phyloP scores from a whole-genome alignment of 2,113 vertebrate genomes.

The Chionodraco myersi region DNA sequence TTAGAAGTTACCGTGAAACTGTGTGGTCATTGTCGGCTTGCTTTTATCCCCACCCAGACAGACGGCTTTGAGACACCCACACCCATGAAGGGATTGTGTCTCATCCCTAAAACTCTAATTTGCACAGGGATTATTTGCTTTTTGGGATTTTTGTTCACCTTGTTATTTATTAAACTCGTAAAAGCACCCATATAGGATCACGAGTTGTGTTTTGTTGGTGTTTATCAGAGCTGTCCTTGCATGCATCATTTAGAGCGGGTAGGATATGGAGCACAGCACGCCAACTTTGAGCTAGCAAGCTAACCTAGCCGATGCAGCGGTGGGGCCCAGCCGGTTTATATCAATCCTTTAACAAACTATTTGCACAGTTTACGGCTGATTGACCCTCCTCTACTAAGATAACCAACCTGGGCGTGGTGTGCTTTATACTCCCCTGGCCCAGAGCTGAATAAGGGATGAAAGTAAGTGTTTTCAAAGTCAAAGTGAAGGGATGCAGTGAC shows the following conservation, averaged over 20 bases:
- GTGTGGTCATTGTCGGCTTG: constrained; percentile 63
- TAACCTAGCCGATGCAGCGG: constrained; percentile 62
- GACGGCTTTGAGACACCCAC: constrained; percentile 72
- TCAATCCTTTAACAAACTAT: neutral
- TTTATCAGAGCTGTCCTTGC: constrained; percentile 1
- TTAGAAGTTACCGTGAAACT: neutral
- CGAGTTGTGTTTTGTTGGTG: neutral
- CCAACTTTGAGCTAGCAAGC: constrained; percentile 75
- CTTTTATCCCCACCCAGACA: constrained; percentile 68
- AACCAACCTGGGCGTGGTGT: neutral
- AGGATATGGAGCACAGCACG: constrained; percentile 51
- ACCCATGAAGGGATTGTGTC: constrained; percentile 73
- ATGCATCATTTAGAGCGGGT: constrained; percentile 40
- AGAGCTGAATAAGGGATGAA: neutral
- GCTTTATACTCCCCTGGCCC: neutral
- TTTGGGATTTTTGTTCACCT: neutral
- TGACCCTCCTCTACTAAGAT: neutral
- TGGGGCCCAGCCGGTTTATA: constrained; percentile 31
- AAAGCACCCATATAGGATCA: neutral
- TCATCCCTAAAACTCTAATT: constrained; percentile 41
- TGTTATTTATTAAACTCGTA: accelerated
- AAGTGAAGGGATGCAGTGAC: constrained; percentile 48
- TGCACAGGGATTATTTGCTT: neutral
- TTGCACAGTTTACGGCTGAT: neutral
- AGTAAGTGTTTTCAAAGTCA: constrained; percentile 21